Percentiles rank a stretch among this genome's conserved stretches.
phyloP scores from a whole-genome alignment of 2,888 invertebrate species.

The Brassicogethes aeneus region DNA sequence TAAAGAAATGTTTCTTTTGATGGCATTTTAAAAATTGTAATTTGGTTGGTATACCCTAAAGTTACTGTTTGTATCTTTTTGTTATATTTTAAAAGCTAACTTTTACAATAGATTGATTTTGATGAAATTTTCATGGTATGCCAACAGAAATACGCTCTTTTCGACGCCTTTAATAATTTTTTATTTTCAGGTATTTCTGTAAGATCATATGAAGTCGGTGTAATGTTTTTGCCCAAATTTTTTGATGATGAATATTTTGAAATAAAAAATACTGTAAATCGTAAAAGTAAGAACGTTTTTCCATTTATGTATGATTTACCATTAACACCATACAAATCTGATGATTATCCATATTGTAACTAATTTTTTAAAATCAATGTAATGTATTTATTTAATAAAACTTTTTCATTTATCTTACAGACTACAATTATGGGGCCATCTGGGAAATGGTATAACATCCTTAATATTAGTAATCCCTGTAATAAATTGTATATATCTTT shows the following conservation, averaged over 20 bases:
- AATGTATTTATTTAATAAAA: not conserved
- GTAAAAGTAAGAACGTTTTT: constrained; percentile 37
- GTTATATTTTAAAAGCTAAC: too few relatives aligned
- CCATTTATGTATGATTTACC: constrained; percentile 81
- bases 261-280: constrained; percentile 25
- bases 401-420: constrained; percentile 42
- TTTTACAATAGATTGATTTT: too few relatives aligned
- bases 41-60: too few relatives aligned
- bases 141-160: too few relatives aligned
- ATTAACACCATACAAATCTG: constrained; percentile 55
- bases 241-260: constrained; percentile 55
- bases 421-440: constrained; percentile 84
- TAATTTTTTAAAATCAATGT: not conserved
- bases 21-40: too few relatives aligned
- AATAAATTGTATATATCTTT: constrained; percentile 77
- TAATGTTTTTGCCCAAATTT: constrained; percentile 75
- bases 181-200: constrained; percentile 43
- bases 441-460: constrained; percentile 90
- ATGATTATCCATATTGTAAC: constrained; percentile 56
- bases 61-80: too few relatives aligned
- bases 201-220: constrained; percentile 86
- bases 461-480: constrained; percentile 81
- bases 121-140: too few relatives aligned
- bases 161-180: not conserved
- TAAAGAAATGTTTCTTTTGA: too few relatives aligned